Conservation (phyloP, 2,797 vertebrate species). For the Coilia nasus region DNA sequence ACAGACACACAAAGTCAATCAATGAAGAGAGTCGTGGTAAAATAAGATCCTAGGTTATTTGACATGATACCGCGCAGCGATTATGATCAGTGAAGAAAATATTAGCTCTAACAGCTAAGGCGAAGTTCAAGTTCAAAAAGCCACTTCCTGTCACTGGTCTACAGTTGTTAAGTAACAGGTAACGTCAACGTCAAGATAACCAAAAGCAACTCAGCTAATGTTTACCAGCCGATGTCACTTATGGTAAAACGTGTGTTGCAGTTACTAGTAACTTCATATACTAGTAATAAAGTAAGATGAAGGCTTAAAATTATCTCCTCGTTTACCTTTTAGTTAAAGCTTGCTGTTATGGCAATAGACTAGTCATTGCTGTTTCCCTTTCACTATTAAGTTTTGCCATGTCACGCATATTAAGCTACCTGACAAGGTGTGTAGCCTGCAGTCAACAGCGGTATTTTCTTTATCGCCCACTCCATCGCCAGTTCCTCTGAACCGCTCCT, state of each 20-base stretch:
- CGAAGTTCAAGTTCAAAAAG: not conserved
- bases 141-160: not conserved
- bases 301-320: not conserved
- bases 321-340: not conserved
- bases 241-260: not conserved
- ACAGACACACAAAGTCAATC: not conserved
- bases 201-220: not conserved
- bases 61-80: not conserved
- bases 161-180: not conserved
- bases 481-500: not conserved
- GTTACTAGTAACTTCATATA: not conserved
- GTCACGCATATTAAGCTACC: not conserved
- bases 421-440: too few species aligned
- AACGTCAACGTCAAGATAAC: slow-evolving; percentile 2
- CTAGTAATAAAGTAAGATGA: not conserved
- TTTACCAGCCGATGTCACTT: not conserved
- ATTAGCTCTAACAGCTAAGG: not conserved
- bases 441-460: not conserved
- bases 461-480: not conserved
- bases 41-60: not conserved
- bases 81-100: not conserved
- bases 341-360: not conserved
- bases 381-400: not conserved
- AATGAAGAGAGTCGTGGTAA: not conserved
- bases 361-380: not conserved